phyloP scores from a whole-genome alignment of 2,888 invertebrate species.

The Chymomyza caudatula region DNA sequence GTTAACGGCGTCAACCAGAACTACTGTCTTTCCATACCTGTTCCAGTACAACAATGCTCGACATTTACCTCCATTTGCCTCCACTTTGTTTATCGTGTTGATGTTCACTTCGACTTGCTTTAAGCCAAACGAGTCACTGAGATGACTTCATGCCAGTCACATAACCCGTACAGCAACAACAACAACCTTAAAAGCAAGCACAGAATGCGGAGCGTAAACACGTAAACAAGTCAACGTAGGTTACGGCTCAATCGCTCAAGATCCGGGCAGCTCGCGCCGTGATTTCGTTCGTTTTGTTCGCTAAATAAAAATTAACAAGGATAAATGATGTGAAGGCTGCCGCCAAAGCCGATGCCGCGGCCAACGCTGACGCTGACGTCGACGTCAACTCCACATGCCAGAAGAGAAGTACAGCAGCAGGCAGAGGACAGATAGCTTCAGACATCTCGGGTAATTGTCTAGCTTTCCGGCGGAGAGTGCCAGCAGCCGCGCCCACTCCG shows the following conservation, averaged over 20 bases:
- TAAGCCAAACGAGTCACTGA: background rate
- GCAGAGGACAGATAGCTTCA: conserved; percentile 7
- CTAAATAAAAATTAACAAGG: conserved; percentile 73
- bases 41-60: conserved; percentile 13
- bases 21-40: background rate
- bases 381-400: background rate
- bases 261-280: conserved; percentile 24
- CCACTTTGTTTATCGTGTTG: background rate
- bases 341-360: conserved; percentile 30
- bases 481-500: conserved; percentile 11
- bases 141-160: conserved; percentile 31
- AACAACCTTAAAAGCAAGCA: conserved; percentile 24
- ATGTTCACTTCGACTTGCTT: background rate
- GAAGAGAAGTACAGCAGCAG: background rate
- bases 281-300: conserved; percentile 39
- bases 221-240: conserved; percentile 65
- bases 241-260: conserved; percentile 64
- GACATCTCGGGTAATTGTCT: conserved; percentile 35
- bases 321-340: conserved; percentile 69
- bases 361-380: background rate
- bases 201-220: conserved; percentile 27
- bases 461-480: conserved; percentile 17
- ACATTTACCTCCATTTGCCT: background rate
- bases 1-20: background rate
- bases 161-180: background rate